Evolutionary conservation across 1,140 invertebrate genomes (phyloP), one percentile per base, ranked within the genome.

Genomic region (Tetragonula clypearis): DNA sequence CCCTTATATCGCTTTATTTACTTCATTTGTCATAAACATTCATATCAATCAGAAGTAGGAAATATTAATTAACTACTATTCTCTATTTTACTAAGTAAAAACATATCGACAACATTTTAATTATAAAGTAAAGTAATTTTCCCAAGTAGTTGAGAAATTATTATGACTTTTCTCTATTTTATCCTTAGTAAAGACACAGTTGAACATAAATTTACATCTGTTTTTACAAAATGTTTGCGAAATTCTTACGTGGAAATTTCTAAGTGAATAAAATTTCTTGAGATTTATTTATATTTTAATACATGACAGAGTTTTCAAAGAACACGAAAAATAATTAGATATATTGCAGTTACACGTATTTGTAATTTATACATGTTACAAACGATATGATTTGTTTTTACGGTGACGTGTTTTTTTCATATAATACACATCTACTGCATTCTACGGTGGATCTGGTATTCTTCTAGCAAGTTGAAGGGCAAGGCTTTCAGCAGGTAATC

Each of bases 381-480:
- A 86, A 91, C 86, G 77, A 86, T 90, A 82, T 75, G 79, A 81
- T 90, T 80, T 92, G 88, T 92, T 93, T 75, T 92, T 92, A 93
- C 90, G 91, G 90, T 92, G 90, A 94, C 92, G 90, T 91, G 90
- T 92, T 90, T 92, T 93, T 91, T 91, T 90, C 90, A 91, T 85
- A 92, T 92, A 93, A 91, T 92, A 94, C 90, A 93, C 92, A 92
- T 93, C 90, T 93, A 92, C 91, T 92, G 87, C 92, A 93, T 92
- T 93, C 94, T 93, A 92, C 93, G 93, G 84, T 92, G 94, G 94
- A 95, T 94, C 95, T 95, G 96, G 96, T 96, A 95, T 89, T 95
- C 92, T 96, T 96, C 95, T 96, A 97, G 97, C 96, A 97, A 97
- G 96, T 97, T 97, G 93, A 97, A 96, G 95, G 97, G 97, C 95